These are phyloP conservation scores for Acropora tenuis DNA, from an alignment of 64 coral and sea anemone genomes.

Conservation along the genomic window DNA sequence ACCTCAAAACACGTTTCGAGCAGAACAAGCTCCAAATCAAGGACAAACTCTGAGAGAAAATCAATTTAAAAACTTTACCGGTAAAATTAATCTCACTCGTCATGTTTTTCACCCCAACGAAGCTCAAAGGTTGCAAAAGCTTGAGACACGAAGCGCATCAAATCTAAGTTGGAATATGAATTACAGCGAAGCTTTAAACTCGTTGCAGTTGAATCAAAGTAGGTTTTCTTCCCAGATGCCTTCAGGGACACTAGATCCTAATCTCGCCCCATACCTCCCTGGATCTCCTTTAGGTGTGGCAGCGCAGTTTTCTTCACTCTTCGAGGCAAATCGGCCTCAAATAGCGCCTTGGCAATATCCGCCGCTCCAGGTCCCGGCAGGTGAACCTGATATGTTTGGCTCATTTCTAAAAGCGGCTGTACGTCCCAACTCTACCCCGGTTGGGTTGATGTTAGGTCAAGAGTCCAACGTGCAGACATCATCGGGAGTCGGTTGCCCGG, in stretches of 20 bases:
- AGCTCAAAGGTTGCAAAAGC: neutral
- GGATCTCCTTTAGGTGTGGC: neutral
- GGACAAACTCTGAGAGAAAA: neutral
- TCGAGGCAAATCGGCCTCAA: neutral
- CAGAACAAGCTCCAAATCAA: neutral
- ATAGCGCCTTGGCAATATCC: neutral
- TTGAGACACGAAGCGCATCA: neutral
- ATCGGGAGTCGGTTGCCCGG: neutral
- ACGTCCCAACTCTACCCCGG: neutral
- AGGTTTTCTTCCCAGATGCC: neutral
- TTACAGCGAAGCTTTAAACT: neutral
- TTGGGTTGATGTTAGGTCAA: neutral
- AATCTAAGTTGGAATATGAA: neutral
- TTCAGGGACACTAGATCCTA: neutral
- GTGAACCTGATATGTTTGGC: neutral
- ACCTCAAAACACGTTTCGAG: neutral
- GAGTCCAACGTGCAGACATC: neutral
- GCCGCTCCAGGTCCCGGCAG: neutral
- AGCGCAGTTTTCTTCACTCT: neutral
- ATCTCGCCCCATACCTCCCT: neutral
- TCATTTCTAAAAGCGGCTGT: neutral
- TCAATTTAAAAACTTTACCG: neutral
- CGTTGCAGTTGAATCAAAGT: neutral
- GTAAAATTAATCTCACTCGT: constrained; percentile 17
- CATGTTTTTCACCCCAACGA: constrained; percentile 45